Base-by-base conservation (phyloP, 2,888 invertebrate genomes). In the Noctua janthina region DNA sequence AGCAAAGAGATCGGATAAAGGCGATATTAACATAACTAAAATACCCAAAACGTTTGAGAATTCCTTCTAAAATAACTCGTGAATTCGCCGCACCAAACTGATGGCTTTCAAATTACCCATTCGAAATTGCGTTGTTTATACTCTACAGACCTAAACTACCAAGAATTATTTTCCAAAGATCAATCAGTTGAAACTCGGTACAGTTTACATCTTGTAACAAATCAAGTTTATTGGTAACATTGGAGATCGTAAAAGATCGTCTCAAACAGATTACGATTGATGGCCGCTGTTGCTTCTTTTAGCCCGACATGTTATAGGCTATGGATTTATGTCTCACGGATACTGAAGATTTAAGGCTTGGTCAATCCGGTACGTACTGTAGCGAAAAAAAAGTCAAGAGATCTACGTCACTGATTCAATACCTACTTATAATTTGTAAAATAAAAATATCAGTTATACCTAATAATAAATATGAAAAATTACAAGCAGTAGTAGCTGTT, bases 251-350 rank as follows among this genome's bases (percentile, higher is more conserved):
- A 83, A 87, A 85, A 84, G 76, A 80, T 82, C 62, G 59, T 78
- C 74, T 79, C 43, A 75, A 83, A 80, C 62, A 59, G 77, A 87
- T 85, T 86, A 81, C 73, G 84, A 89, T 87, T 88, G 82, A 89
- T 81, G 85, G 76, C 39, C 15, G 8, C 1, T n/a, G 10, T 56
- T 46, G n/a, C 76, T 85, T 81, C 70, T 39, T 86, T 89, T 85
- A 87, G 54, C 20, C 29, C n/a, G 17, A 39, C 35, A 13, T 68
- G 35, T 35, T 67, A n/a, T 29, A 17, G 29, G n/a, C 4, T 46
- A 46, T 10, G 29, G 10, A 39, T 78, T 46, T 39, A 54, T 78
- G 35, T 56, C 3, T n/a, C 0, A 66, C 1, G 66, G 46, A 66
- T 77, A 5, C n/a, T 46, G 54, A 15, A 71, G 13, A 54, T 54